Conservation (phyloP, 1,140 invertebrate species). For the Bradynema listronoti region DNA sequence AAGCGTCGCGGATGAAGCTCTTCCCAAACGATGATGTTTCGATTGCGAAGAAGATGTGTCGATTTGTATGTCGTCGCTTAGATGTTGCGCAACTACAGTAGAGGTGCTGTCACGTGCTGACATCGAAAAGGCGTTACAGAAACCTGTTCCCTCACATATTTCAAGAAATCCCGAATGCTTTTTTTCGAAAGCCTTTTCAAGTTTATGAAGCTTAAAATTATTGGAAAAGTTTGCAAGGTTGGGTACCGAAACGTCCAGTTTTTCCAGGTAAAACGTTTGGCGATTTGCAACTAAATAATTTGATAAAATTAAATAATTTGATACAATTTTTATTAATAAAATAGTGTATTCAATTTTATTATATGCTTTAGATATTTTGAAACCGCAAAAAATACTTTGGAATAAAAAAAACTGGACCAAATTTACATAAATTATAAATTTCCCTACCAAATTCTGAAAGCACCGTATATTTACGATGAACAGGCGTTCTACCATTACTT, state of each 20-base stretch:
- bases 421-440: too few species aligned
- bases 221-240: conserved; percentile 17
- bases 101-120: not conserved
- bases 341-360: too few species aligned
- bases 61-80: too few species aligned
- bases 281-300: conserved; percentile 32
- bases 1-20: too few species aligned
- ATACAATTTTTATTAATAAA: too few species aligned
- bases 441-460: conserved; percentile 40
- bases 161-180: conserved; percentile 31
- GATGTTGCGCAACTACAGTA: not conserved
- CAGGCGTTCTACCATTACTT: conserved; percentile 7
- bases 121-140: not conserved
- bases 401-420: too few species aligned
- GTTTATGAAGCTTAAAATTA: conserved; percentile 27
- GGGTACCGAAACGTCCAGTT: conserved; percentile 32
- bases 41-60: too few species aligned
- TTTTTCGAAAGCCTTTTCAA: conserved; percentile 21
- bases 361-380: too few species aligned
- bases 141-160: conserved; percentile 17
- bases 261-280: conserved; percentile 33
- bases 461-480: conserved; percentile 39
- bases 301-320: too few species aligned
- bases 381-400: too few species aligned
- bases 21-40: too few species aligned